Evolutionary conservation across 1,140 invertebrate genomes (phyloP), one percentile per base, ranked within the genome.

Genomic region (Papilio glaucus): DNA sequence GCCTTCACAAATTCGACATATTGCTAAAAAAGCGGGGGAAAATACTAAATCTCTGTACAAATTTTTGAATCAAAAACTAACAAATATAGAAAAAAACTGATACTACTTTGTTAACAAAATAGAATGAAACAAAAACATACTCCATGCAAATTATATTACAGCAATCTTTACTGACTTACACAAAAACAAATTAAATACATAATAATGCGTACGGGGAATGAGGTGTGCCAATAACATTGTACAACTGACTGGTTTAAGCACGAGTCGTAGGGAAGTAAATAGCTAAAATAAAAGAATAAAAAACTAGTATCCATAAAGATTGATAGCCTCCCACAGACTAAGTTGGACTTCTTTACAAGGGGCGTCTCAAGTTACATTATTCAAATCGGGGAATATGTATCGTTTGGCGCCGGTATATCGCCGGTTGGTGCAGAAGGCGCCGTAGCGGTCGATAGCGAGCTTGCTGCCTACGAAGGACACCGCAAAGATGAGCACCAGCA

Each of bases 381-480:
- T 80, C 0, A 75, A 39, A 68, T 84, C 83, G 1, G 80, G 76
- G 26, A 86, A 80, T n/a, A 80, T 72, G n/a, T 84, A 82, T 18
- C 86, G 60, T 67, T 74, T 74, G 15, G 73, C 42, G 21, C 49
- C 61, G n/a, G 71, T 26, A 37, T 68, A 72, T 13, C 69, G 71
- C 0, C 71, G 42, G 7, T 60, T 53, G 9, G 74, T 49, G 45
- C 76, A 85, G 21, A 81, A 70, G 0, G 80, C 71, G 53, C 84
- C 85, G 45, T 88, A 88, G 13, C 83, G 80, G n/a, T 87, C 85
- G 62, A 87, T 87, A 0, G 80, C 77, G 6, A 91, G 75, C 49
- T 86, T 89, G 4, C 77, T 72, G 0, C 81, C 88, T n/a, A 90
- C 53, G 70, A 87, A 90, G 2, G 81, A 84, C 0, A 85, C 65